Evolutionary conservation across 2,797 vertebrate species (phyloP), one percentile per base, ranked within the genome.

Genomic region (Cygnus olor): DNA sequence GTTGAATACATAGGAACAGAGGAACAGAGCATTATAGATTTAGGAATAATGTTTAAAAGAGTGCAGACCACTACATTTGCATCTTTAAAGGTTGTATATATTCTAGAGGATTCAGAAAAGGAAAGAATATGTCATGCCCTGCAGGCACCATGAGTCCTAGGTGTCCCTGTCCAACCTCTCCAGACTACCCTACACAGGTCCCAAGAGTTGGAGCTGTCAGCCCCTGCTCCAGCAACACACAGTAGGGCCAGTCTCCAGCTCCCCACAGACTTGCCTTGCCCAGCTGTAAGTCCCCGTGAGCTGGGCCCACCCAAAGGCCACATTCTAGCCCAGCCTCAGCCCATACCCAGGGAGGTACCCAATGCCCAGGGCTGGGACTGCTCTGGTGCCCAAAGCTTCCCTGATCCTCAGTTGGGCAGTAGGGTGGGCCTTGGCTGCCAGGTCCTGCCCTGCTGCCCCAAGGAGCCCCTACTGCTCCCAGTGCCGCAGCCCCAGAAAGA

Each of bases 271-370:
- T 1, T 0, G n/a, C 34, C 44, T 8, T 47, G 22, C 25, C 44
- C 2, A 3, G 25, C 28, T n/a, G 20, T 11, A 2, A 13, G 9
- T 10, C 57, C 16, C 54, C 36, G 5, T 0, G 6, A 27, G 19
- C 32, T n/a, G 12, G 27, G 28, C 18, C 22, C 38, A 38, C 18
- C 9, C 6, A 2, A 3, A 2, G 27, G 27, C 36, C 30, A 19
- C 1, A 0, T 9, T 15, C 18, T 1, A 4, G 4, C 20, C 32
- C 7, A 4, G 22, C 22, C 6, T 58, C 2, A 1, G 20, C 10
- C 34, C 3, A 2, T 51, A 22, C 36, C 42, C 42, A 42, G 6
- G 36, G 10, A 27, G 10, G 13, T 56, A 18, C 25, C 10, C 0
- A 0, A 56, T 28, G 27, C 11, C 38, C 1, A 5, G 21, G 6